Evolutionary conservation across 2,888 invertebrate genomes (phyloP), one percentile per base, ranked within the genome.

Genomic region (Dromius quadrimaculatus): DNA sequence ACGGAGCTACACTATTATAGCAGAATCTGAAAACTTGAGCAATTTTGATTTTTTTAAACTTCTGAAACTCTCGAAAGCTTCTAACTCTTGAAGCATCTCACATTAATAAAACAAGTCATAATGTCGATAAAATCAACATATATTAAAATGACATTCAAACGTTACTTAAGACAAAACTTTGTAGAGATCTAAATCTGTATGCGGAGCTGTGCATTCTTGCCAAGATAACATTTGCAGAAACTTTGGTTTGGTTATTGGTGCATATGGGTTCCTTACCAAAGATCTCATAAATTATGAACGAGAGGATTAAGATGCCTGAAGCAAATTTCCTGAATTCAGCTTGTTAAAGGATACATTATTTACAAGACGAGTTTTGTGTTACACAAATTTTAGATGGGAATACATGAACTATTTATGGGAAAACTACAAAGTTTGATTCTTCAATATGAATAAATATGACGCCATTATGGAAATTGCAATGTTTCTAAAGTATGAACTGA

Each of bases 61-160:
- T n/a, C n/a, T n/a, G n/a, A n/a, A n/a, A n/a, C n/a, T n/a, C n/a
- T n/a, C n/a, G n/a, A n/a, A n/a, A n/a, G n/a, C n/a, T n/a, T n/a
- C n/a, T n/a, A 41, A 41, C 11, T 41, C 15, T 41, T 4, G 1
- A 11, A 41, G 43, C 11, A 43, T 43, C 11, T 20, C 15, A 20
- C 63, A 63, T 63, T 41, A 63, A 63, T 45, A 63, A 41, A 41
- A 41, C 63, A 63, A 23, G 22, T 28, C 63, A 43, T 23, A 63
- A 43, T 63, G 43, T 63, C 22, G 63, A 63, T 63, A 45, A 63
- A 63, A 63, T 63, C 45, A 63, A 63, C 63, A 63, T 63, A 63
- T 20, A 63, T 63, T 43, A 63, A 63, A 63, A 20, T 28, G 23
- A 38, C 23, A 9, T 9, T 9, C 11, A 43, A 43, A 41, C 34